Percentiles rank a stretch among this genome's conserved stretches.
These are phyloP conservation scores for Sebastes iracundus DNA, from an alignment of 2,797 vertebrate species.

Conservation along the genomic window DNA sequence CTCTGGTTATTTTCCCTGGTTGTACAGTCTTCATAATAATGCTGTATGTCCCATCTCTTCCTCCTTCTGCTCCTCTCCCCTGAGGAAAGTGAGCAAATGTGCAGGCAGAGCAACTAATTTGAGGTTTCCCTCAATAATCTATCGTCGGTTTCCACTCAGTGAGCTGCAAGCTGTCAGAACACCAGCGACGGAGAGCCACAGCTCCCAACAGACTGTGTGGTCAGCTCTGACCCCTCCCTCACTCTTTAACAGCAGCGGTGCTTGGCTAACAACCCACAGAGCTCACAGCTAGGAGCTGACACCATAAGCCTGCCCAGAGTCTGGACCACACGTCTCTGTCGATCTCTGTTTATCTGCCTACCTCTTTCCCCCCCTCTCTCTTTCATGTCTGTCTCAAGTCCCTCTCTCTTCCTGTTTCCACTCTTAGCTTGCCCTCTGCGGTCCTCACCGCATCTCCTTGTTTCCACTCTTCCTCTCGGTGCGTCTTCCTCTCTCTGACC, in stretches of 20 bases:
- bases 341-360: constrained; percentile 11
- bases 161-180: constrained; percentile 48
- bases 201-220: constrained; percentile 64
- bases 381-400: constrained; percentile 8
- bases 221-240: constrained; percentile 45
- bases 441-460: not conserved
- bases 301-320: constrained; percentile 29
- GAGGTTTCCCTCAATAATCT: constrained; percentile 69
- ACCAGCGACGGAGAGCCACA: constrained; percentile 42
- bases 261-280: constrained; percentile 53
- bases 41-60: not conserved
- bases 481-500: constrained; percentile 29
- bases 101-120: constrained; percentile 63
- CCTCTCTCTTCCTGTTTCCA: not conserved
- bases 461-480: not conserved
- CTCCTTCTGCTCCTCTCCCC: constrained; percentile 17
- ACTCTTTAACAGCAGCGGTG: constrained; percentile 49
- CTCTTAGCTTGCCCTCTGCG: constrained; percentile 3
- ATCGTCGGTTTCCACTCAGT: constrained; percentile 50
- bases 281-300: constrained; percentile 39
- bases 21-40: not conserved
- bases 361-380: not conserved
- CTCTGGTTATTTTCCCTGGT: not conserved
- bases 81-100: constrained; percentile 34
- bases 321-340: constrained; percentile 34